Percentiles rank a stretch among this genome's conserved stretches.
Conservation (phyloP, 2,113 vertebrate species). For the Chlorodrepanis virens region DNA sequence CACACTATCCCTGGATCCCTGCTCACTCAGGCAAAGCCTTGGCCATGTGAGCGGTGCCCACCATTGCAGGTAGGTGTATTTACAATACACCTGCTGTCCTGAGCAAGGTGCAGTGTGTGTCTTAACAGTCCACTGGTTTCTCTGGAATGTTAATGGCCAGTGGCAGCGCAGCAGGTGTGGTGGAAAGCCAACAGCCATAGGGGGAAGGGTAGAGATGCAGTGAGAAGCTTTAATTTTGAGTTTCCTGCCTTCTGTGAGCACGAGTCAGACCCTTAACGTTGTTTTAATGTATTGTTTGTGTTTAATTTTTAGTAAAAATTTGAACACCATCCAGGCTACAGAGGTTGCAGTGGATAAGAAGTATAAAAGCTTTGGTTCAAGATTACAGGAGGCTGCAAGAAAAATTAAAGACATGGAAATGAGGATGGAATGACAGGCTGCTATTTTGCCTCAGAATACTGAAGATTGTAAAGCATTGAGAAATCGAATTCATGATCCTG, state of each 20-base stretch:
- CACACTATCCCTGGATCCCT: background rate
- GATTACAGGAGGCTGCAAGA: constrained; percentile 67
- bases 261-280: constrained; percentile 42
- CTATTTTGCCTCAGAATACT: constrained; percentile 68
- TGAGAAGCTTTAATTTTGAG: constrained; percentile 20
- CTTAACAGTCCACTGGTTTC: background rate
- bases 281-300: constrained; percentile 77
- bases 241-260: constrained; percentile 24
- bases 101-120: background rate
- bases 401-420: constrained; percentile 71
- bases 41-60: background rate
- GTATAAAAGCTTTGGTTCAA: constrained; percentile 74
- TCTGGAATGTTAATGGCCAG: background rate
- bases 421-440: constrained; percentile 73
- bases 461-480: constrained; percentile 74
- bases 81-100: background rate
- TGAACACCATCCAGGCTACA: constrained; percentile 71
- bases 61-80: background rate
- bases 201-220: constrained; percentile 3
- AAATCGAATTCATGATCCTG: constrained; percentile 77
- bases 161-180: background rate
- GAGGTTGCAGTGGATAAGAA: constrained; percentile 73
- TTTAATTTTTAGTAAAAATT: constrained; percentile 80
- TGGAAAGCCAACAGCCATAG: background rate
- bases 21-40: background rate